phyloP scores from a whole-genome alignment of 1,140 invertebrate genomes.

The Meteorus sp. region DNA sequence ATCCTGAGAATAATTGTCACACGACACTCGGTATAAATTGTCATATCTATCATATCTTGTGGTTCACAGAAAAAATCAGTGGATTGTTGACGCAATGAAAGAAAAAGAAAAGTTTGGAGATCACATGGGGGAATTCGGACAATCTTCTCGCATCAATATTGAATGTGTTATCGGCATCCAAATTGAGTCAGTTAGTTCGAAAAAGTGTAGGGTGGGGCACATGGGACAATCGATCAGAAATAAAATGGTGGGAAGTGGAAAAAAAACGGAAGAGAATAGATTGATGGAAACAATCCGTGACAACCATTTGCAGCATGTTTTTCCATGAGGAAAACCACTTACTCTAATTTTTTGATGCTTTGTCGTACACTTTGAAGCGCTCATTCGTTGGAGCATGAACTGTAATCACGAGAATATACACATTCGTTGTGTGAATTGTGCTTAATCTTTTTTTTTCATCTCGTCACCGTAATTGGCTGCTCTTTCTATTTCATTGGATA shows the following conservation, averaged over 20 bases:
- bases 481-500: no score
- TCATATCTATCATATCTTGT: no score
- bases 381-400: conserved; percentile 87
- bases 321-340: conserved; percentile 68
- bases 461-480: no score
- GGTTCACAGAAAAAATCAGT: no score
- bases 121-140: no score
- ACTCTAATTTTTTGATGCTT: conserved; percentile 88
- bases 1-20: neutral
- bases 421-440: conserved; percentile 32
- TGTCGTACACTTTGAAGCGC: conserved; percentile 78
- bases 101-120: no score
- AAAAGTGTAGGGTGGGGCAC: neutral
- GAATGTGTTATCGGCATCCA: no score
- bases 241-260: conserved; percentile 5
- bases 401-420: conserved; percentile 66
- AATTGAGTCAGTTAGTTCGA: no score
- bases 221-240: no score
- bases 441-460: no score
- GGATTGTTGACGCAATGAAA: no score
- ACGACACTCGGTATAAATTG: neutral
- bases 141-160: no score
- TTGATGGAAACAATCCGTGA: conserved; percentile 32
- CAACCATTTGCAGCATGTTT: conserved; percentile 45
- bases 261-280: conserved; percentile 14